Base-by-base conservation (phyloP, 2,113 vertebrate genomes). In the Agapornis roseicollis region DNA sequence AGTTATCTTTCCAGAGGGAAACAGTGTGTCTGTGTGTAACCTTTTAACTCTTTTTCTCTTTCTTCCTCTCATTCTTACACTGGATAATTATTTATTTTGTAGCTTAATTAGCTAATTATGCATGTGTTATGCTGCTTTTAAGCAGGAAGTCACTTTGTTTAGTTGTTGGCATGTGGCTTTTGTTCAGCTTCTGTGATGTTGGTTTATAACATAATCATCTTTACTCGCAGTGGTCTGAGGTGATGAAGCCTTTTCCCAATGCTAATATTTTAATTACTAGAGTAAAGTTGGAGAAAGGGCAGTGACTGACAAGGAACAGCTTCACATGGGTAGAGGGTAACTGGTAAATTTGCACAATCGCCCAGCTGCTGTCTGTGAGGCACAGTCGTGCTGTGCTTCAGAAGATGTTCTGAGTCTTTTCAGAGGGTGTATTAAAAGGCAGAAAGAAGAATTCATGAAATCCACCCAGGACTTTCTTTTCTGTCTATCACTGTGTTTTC, bases 71-170 rank as follows among this genome's bases (percentile, higher is more conserved):
- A 25, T 76, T 90, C 80, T 96, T 94, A 83, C 56, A 77, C 55
- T n/a, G 76, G 78, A 86, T 97, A 97, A 97, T 97, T 96, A 95
- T 97, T 97, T 97, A 96, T 97, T 97, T 97, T 95, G 87, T 94
- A 87, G 52, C 88, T 97, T 97, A 97, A 98, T 97, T 96, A 96
- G 94, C 86, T 97, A 96, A 98, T 97, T 97, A 97, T 93, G 44
- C 70, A 78, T 90, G 47, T 66, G 65, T 96, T 97, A 84, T 77
- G 65, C 55, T 94, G 82, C 35, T 96, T 97, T 97, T 95, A 96
- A 96, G 94, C 87, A 27, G 31, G 83, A 96, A 98, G 89, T 93
- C 91, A 90, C 64, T 94, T 97, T 96, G 92, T 94, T 97, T 95
- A 88, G 92, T 89, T 97, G 81, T 82, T 95, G 90, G 82, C 89